Conservation (phyloP, 2,888 invertebrate genomes). For the Euclidia mi region DNA sequence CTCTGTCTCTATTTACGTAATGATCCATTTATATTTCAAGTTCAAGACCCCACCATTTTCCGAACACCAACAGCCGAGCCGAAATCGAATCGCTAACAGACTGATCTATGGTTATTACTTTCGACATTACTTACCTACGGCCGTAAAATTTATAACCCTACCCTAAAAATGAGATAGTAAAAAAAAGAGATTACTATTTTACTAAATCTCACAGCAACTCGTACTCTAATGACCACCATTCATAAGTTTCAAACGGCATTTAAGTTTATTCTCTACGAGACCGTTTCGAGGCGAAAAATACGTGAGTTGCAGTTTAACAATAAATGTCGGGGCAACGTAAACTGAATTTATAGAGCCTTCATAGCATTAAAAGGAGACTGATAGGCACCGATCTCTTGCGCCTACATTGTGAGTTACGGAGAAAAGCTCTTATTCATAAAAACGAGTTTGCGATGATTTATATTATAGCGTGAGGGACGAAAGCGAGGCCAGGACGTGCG, state of each 20-base stretch:
- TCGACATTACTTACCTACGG: conserved; percentile 43
- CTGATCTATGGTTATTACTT: conserved; percentile 61
- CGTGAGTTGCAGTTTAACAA: conserved; percentile 18
- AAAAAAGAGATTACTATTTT: conserved; percentile 8
- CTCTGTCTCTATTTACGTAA: too few species aligned
- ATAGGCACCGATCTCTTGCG: conserved; percentile 28
- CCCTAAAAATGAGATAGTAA: conserved; percentile 15
- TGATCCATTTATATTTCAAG: conserved; percentile 32
- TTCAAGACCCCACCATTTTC: conserved; percentile 34
- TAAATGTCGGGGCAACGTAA: conserved; percentile 17
- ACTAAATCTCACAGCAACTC: conserved; percentile 22
- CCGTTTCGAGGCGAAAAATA: conserved; percentile 17
- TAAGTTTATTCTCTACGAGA: conserved; percentile 1
- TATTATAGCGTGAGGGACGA: not conserved
- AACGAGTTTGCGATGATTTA: too few species aligned
- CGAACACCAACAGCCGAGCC: too few species aligned
- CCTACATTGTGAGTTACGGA: conserved; percentile 23
- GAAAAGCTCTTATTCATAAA: too few species aligned
- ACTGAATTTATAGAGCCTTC: conserved; percentile 30
- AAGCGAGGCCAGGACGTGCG: not conserved
- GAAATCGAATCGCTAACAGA: too few species aligned
- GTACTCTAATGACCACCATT: conserved; percentile 33
- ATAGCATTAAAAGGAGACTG: conserved; percentile 33
- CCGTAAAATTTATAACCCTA: conserved; percentile 46
- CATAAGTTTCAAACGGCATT: conserved; percentile 18